Evolutionary conservation across 2,113 vertebrate species (phyloP).

Genomic region (Gopherus flavomarginatus): DNA sequence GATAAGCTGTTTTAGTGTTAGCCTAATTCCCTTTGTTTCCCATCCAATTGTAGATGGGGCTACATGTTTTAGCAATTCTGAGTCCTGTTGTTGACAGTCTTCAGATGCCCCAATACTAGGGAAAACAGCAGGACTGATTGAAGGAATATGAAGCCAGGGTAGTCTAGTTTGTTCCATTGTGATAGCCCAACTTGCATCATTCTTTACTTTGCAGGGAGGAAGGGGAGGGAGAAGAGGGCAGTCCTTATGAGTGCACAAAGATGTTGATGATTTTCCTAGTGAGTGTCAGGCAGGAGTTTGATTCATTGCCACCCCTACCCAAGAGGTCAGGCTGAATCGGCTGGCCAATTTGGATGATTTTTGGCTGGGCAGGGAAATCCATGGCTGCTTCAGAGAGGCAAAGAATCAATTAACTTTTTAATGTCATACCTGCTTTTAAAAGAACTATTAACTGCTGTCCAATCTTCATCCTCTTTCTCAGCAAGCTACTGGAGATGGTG

Average conservation of each 20-base stretch:
- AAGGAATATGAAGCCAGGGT: neutral
- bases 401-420: neutral
- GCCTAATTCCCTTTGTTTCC: no score
- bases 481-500: neutral
- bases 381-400: neutral
- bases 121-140: no score
- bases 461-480: neutral
- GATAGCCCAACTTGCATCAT: neutral
- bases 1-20: no score
- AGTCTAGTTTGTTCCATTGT: neutral
- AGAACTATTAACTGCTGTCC: neutral
- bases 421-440: neutral
- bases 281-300: neutral
- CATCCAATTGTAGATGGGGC: no score
- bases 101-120: no score
- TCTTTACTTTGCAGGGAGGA: neutral
- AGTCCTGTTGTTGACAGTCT: no score
- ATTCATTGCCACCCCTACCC: neutral
- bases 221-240: neutral
- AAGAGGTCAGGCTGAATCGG: neutral
- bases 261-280: neutral
- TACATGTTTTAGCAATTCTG: no score
- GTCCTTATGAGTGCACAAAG: neutral
- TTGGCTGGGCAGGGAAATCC: neutral
- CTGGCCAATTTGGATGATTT: neutral